Evolutionary conservation across 2,113 vertebrate species (phyloP).

Genomic region (Pitta sordida): DNA sequence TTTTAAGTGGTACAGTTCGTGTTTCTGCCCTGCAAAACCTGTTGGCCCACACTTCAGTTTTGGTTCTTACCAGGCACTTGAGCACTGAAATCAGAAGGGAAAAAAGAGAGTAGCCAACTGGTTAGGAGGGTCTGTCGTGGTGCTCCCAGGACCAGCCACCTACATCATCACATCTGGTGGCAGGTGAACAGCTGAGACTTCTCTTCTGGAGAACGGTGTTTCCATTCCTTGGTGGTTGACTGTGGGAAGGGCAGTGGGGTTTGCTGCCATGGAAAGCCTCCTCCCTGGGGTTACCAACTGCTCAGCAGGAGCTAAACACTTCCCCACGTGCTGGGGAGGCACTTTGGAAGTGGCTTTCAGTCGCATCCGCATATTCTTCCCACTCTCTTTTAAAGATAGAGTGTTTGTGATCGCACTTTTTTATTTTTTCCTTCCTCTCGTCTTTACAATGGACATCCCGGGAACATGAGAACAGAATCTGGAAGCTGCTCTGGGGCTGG

Average conservation of each 20-base stretch:
- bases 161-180: accelerated
- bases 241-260: neutral
- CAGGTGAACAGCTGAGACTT: accelerated
- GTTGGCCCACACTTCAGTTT: neutral
- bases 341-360: neutral
- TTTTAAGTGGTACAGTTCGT: neutral
- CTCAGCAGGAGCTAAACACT: neutral
- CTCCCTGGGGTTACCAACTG: neutral
- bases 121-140: neutral
- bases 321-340: neutral
- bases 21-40: neutral
- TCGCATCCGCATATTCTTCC: neutral
- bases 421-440: neutral
- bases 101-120: neutral
- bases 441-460: neutral
- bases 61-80: neutral
- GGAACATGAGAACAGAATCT: neutral
- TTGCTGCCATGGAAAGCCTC: neutral
- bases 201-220: neutral
- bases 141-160: neutral
- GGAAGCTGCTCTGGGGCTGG: neutral
- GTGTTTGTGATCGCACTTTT: neutral
- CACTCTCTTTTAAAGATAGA: neutral
- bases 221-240: neutral
- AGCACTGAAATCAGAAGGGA: neutral